These are phyloP conservation scores for Chiloscyllium punctatum DNA, from an alignment of 2,797 vertebrate species.

Conservation along the genomic window DNA sequence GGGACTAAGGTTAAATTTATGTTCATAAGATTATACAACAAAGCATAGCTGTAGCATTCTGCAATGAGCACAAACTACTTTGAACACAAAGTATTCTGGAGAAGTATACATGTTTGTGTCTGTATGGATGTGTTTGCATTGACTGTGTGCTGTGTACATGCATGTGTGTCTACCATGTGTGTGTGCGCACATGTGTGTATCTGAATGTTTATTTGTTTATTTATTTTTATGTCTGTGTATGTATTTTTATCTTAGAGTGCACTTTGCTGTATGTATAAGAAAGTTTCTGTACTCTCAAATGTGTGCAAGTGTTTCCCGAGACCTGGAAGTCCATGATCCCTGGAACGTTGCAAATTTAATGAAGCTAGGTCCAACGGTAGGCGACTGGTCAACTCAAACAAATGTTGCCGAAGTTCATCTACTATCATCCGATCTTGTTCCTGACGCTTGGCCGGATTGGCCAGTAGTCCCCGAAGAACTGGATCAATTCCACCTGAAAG, in stretches of 20 bases:
- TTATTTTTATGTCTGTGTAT: neutral
- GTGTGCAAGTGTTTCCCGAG: neutral
- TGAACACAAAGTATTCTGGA: no score
- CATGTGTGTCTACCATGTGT: neutral
- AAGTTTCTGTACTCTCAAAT: no score
- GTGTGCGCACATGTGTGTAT: neutral
- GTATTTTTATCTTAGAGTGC: neutral
- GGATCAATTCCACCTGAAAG: constrained; percentile 34
- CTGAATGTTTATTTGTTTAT: neutral
- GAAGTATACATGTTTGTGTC: neutral
- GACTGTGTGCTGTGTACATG: neutral
- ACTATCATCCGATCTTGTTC: neutral
- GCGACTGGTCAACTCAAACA: constrained; percentile 25
- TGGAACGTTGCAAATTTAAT: constrained; percentile 26
- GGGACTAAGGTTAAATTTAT: no score
- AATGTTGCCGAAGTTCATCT: constrained; percentile 19
- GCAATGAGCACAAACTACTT: no score
- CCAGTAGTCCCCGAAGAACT: constrained; percentile 27
- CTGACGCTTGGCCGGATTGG: constrained; percentile 33
- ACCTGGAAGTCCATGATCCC: constrained; percentile 37
- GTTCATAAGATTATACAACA: neutral
- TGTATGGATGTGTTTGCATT: no score
- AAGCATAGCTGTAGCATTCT: no score
- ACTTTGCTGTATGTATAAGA: neutral
- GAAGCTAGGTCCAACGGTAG: constrained; percentile 26